Evolutionary conservation across 2,888 invertebrate species (phyloP).

Genomic region (Xestia rhomboidea): DNA sequence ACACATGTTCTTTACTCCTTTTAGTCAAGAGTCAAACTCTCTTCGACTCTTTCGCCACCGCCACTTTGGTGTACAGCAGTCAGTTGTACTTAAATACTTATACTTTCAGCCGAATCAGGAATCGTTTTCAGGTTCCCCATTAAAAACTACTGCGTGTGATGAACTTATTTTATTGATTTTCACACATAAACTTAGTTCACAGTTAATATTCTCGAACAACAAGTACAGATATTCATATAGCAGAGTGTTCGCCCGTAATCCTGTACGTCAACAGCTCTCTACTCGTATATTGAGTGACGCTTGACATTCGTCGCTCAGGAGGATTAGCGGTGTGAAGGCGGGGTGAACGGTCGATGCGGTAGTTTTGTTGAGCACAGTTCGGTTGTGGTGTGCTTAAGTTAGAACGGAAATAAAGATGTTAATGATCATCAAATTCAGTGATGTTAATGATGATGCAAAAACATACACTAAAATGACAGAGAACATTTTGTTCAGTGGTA

Average conservation of each 20-base stretch:
- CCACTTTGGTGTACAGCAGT: not conserved
- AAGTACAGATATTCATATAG: slow-evolving; percentile 66
- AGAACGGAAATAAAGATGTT: not conserved
- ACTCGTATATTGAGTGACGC: slow-evolving; percentile 85
- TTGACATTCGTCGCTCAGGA: slow-evolving; percentile 81
- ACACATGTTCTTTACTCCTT: not conserved
- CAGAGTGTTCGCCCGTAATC: slow-evolving; percentile 77
- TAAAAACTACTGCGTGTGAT: not conserved
- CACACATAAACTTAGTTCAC: not conserved
- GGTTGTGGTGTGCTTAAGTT: not conserved
- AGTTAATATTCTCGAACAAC: slow-evolving; percentile 47
- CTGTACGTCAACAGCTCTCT: slow-evolving; percentile 81
- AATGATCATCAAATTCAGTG: not conserved
- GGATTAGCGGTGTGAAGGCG: slow-evolving; percentile 44
- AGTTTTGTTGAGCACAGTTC: slow-evolving; percentile 48
- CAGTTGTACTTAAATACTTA: not conserved
- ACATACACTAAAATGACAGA: not conserved
- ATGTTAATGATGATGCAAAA: not conserved
- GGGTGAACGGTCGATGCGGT: slow-evolving; percentile 79
- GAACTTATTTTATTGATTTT: not conserved
- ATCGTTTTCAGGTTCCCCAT: not conserved
- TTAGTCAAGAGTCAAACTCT: not conserved
- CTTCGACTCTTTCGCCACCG: not conserved
- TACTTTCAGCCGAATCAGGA: not conserved
- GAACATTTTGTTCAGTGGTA: too few species aligned